Base-by-base conservation (phyloP, 2,113 vertebrate species). In the Aphyosemion australe region DNA sequence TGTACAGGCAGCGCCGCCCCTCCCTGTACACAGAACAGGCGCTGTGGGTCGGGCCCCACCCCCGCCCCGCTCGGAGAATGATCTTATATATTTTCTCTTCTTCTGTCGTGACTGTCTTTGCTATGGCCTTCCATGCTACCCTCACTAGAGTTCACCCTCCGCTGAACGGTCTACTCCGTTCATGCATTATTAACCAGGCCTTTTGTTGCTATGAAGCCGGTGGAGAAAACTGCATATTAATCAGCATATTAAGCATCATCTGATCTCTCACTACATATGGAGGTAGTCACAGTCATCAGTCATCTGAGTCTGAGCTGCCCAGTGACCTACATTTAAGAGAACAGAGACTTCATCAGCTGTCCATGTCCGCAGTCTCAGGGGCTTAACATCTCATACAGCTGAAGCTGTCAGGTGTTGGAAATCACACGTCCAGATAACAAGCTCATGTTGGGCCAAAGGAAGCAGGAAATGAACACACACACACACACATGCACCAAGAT, bases 261-360 rank as follows among this genome's bases (percentile, higher is more conserved):
- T 48, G 68, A 83, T 67, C 83, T 64, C 61, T 42, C 50, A 26
- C n/a, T 83, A 61, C 73, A 80, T 81, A 83, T 83, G 70, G 42
- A 86, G 65, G 32, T 53, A 0, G 32, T 61, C 45, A 48, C 11
- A 61, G 45, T 73, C 83, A 68, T 74, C 65, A 11, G 60, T 53
- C 21, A 53, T 32, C 49, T 52, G 9, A 18, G 74, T 69, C 18
- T 46, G 43, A 50, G 42, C 60, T 67, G 69, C 74, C 65, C 65
- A 57, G 39, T 86, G 84, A 86, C 84, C 79, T 76, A 84, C 61
- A 80, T 84, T 41, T 49, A 18, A n/a, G 12, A 49, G 50, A 78
- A 65, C 48, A 56, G 21, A 69, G 37, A 5, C 9, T 59, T 63
- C 46, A 43, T 61, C 69, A 39, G 39, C 14, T 69, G 48, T 79